Evolutionary conservation across 2,888 invertebrate species (phyloP).

Genomic region (Acanthosepion pharaonis): DNA sequence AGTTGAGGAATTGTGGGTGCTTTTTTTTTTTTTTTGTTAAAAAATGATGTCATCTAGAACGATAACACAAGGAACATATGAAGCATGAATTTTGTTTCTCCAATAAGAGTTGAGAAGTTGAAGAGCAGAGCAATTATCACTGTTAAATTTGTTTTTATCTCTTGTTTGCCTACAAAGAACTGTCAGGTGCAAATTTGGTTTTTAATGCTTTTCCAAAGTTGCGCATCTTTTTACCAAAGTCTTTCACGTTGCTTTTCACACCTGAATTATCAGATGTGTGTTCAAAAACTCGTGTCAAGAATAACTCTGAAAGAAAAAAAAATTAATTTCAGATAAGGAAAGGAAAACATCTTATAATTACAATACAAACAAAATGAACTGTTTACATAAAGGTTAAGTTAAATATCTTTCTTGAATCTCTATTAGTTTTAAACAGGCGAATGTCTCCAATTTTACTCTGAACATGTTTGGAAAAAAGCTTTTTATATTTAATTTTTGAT

Average conservation of each 20-base stretch:
- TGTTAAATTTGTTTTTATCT: not conserved
- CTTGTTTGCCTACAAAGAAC: constrained; percentile 36
- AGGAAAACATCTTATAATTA: no score
- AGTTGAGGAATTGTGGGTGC: constrained; percentile 8
- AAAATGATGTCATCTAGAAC: constrained; percentile 39
- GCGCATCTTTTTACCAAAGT: constrained; percentile 44
- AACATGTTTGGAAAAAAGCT: no score
- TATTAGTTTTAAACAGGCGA: no score
- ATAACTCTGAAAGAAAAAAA: constrained; percentile 42
- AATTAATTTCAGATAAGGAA: not conserved
- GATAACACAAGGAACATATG: constrained; percentile 42
- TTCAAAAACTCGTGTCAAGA: constrained; percentile 46
- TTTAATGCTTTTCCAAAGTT: constrained; percentile 49
- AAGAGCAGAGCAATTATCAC: not conserved
- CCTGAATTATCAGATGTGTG: constrained; percentile 36
- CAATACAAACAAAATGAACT: no score
- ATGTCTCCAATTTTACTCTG: no score
- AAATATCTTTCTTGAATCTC: no score
- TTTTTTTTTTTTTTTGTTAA: not conserved
- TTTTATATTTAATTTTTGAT: no score
- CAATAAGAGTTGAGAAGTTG: not conserved
- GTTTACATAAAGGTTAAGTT: no score
- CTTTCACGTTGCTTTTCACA: constrained; percentile 46
- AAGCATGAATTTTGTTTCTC: constrained; percentile 8
- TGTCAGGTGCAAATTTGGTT: constrained; percentile 42